phyloP scores from a whole-genome alignment of 1,140 invertebrate species.

The Drosophila hydei region DNA sequence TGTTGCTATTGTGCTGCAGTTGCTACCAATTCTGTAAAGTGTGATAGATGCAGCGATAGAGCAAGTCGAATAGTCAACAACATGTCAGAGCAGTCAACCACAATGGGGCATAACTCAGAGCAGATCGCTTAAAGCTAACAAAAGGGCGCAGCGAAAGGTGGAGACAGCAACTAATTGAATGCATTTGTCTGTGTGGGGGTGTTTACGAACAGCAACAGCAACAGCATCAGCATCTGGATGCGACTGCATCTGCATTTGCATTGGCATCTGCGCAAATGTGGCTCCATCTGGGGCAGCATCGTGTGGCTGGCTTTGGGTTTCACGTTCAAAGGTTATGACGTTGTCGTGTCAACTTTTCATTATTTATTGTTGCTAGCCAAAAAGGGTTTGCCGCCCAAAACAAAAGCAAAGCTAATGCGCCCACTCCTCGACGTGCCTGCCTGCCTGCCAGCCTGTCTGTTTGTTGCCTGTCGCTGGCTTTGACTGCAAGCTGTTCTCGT shows the following conservation, averaged over 20 bases:
- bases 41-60: constrained; percentile 19
- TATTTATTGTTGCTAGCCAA: constrained; percentile 76
- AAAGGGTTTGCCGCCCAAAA: constrained; percentile 78
- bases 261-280: constrained; percentile 11
- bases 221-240: background rate
- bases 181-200: constrained; percentile 30
- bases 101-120: constrained; percentile 42
- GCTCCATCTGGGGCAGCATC: constrained; percentile 12
- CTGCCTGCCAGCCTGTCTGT: constrained; percentile 13
- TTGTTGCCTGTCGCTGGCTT: constrained; percentile 49
- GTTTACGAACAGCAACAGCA: constrained; percentile 9
- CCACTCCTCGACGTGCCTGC: constrained; percentile 61
- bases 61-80: constrained; percentile 23
- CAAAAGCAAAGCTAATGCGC: constrained; percentile 76
- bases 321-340: constrained; percentile 84
- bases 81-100: constrained; percentile 30
- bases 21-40: constrained; percentile 15
- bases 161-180: constrained; percentile 69
- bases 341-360: constrained; percentile 83
- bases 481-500: constrained; percentile 49
- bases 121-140: constrained; percentile 9
- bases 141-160: constrained; percentile 2
- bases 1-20: constrained; percentile 24
- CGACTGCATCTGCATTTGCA: constrained; percentile 2
- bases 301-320: constrained; percentile 48